These are phyloP conservation scores for Pachypanchax playfairii DNA, from an alignment of 2,113 vertebrate genomes.

Conservation along the genomic window DNA sequence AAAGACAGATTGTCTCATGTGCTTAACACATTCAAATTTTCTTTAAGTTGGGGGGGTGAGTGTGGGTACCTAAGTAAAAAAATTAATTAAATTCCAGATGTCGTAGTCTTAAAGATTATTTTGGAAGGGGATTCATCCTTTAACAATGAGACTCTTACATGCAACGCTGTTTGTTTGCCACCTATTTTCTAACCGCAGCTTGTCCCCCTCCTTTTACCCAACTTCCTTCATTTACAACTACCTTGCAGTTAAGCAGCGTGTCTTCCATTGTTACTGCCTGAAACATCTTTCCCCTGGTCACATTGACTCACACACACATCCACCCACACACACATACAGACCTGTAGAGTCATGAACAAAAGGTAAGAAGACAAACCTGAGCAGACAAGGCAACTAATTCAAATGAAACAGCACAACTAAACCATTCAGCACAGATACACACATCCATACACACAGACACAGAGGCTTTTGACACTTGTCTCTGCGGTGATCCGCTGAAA, in stretches of 20 bases:
- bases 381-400: slow-evolving; percentile 18
- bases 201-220: slow-evolving; percentile 68
- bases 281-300: slow-evolving; percentile 40
- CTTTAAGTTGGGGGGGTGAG: no score
- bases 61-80: no score
- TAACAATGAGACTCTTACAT: neutral
- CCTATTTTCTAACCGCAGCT: slow-evolving; percentile 29
- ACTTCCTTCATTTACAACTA: slow-evolving; percentile 53
- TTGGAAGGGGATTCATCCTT: neutral
- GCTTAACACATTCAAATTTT: no score
- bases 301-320: slow-evolving; percentile 14
- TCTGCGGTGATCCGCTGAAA: slow-evolving; percentile 37
- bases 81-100: no score
- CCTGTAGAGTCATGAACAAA: slow-evolving; percentile 24
- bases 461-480: slow-evolving; percentile 9
- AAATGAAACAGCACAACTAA: slow-evolving; percentile 29
- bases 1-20: no score
- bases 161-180: neutral
- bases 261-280: slow-evolving; percentile 41
- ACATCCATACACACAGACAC: neutral
- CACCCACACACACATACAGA: slow-evolving; percentile 6
- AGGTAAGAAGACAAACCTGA: slow-evolving; percentile 30
- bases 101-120: no score
- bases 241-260: slow-evolving; percentile 36
- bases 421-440: slow-evolving; percentile 6